These are phyloP conservation scores for Heloderma charlesbogerti DNA, from an alignment of 2,113 vertebrate genomes.

Conservation along the genomic window DNA sequence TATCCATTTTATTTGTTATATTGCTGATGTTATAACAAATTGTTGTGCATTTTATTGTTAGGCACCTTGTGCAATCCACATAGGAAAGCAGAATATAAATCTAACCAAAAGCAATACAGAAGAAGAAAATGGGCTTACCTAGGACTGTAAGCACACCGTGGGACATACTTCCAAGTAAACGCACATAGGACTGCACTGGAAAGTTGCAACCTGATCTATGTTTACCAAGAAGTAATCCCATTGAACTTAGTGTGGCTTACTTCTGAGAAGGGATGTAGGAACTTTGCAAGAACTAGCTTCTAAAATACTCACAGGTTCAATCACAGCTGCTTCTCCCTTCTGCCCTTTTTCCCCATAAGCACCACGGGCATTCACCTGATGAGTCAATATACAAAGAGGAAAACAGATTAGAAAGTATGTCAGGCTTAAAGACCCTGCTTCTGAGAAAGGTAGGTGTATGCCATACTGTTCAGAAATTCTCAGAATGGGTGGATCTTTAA, in stretches of 20 bases:
- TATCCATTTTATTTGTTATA: too few relatives aligned
- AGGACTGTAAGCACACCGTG: not conserved
- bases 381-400: constrained; percentile 11
- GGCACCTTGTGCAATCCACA: not conserved
- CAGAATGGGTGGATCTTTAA: not conserved
- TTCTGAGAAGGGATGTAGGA: not conserved
- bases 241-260: not conserved
- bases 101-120: not conserved
- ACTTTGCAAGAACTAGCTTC: not conserved
- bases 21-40: not conserved
- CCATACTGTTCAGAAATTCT: not conserved
- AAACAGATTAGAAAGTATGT: constrained; percentile 52
- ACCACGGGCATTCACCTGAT: constrained; percentile 85
- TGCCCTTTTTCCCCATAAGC: constrained; percentile 92
- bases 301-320: constrained; percentile 91
- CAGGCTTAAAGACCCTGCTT: not conserved
- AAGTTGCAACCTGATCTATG: not conserved
- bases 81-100: not conserved
- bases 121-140: not conserved
- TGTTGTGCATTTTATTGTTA: not conserved
- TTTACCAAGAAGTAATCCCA: not conserved
- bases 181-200: not conserved
- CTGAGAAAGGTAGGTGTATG: constrained; percentile 8
- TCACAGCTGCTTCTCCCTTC: constrained; percentile 95
- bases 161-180: not conserved